Evolutionary conservation across 2,113 vertebrate genomes (phyloP), one percentile per base, ranked within the genome.

Genomic region (Deroptyus accipitrinus): DNA sequence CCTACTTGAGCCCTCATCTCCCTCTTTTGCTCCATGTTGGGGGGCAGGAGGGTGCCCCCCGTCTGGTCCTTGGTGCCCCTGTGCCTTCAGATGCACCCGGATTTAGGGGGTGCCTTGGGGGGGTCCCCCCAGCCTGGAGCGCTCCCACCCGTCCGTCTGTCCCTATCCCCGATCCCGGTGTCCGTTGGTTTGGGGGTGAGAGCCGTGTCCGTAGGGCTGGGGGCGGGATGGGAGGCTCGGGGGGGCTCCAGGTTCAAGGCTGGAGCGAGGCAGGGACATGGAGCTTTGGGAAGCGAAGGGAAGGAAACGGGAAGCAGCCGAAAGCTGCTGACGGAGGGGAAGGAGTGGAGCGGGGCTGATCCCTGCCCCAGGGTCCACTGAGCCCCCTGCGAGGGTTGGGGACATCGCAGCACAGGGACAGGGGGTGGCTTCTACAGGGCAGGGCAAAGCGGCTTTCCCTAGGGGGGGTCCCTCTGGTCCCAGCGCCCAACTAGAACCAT

Each of bases 261-360:
- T 11, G 9, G 33, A 72, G 49, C 0, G 6, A 33, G 25, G 67
- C 16, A 9, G 85, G 46, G 70, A 48, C 9, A 15, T 5, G 46
- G 41, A 13, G 20, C 39, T 77, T 48, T 69, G 77, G 24, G 73
- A 67, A 62, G 20, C 0, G 24, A 87, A 75, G 92, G 92, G 90
- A 94, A 94, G 95, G 92, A 94, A 95, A 85, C 2, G 89, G 89
- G 86, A 95, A 90, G 46, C 41, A 62, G 64, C 82, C 6, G 14
- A 83, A 92, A 94, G 83, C 92, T 90, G 90, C 95, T 94, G 92
- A 90, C 54, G 0, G 90, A 69, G 83, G 54, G 75, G 73, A 84
- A 84, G 92, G 70, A 86, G 55, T 69, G 28, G 77, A 82, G 27
- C 48, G n/a, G 83, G 48, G 62, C 46, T 23, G 22, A 18, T 28